Conservation (phyloP, 1,140 invertebrate genomes). For the Pseudachorutes palmiensis region DNA sequence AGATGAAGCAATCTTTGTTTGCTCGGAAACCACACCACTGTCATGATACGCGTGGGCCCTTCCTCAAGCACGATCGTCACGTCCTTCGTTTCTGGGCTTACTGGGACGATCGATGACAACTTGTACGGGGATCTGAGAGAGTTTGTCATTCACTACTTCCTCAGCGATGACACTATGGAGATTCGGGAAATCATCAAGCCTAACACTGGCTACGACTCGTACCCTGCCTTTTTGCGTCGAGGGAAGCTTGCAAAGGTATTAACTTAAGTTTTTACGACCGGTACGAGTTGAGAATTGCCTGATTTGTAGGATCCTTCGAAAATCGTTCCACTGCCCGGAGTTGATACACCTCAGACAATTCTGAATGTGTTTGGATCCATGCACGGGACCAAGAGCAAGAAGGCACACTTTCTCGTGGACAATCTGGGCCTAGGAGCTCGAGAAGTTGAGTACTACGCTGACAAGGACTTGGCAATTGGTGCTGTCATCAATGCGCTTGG, state of each 20-base stretch:
- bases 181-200: constrained; percentile 62
- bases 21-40: constrained; percentile 50
- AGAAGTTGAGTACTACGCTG: constrained; percentile 41
- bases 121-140: constrained; percentile 64
- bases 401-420: constrained; percentile 33
- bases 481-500: constrained; percentile 69
- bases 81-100: constrained; percentile 76
- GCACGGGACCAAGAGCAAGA: constrained; percentile 30
- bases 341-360: constrained; percentile 32
- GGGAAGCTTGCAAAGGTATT: constrained; percentile 67
- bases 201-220: constrained; percentile 60
- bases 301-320: constrained; percentile 20
- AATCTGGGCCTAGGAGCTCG: constrained; percentile 29
- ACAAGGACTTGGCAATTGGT: constrained; percentile 70
- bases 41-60: constrained; percentile 53
- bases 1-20: constrained; percentile 41
- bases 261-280: no score
- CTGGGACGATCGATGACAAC: constrained; percentile 75
- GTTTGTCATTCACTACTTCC: constrained; percentile 69
- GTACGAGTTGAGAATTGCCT: constrained; percentile 16
- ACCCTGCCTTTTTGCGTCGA: constrained; percentile 61
- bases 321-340: constrained; percentile 31
- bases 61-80: constrained; percentile 65
- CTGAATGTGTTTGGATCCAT: constrained; percentile 38
- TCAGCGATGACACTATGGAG: constrained; percentile 82